These are phyloP conservation scores for Muschampia staudingeri DNA, from an alignment of 2,888 invertebrate genomes.

Conservation along the genomic window DNA sequence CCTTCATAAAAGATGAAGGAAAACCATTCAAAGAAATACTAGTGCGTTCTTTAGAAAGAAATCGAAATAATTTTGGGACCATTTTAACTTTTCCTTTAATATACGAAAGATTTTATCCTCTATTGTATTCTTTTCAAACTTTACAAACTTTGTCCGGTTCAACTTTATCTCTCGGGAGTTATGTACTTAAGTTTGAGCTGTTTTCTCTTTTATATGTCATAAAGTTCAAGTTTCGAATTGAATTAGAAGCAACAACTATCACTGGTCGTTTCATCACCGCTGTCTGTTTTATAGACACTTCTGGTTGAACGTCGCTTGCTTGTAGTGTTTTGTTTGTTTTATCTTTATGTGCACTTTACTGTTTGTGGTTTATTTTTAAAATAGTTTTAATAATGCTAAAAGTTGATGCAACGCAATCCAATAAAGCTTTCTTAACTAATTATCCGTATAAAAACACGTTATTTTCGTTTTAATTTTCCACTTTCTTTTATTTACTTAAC, in stretches of 20 bases:
- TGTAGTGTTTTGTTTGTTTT: constrained; percentile 33
- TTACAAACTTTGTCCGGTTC: neutral
- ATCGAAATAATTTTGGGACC: neutral
- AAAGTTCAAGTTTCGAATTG: constrained; percentile 45
- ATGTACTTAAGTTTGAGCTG: constrained; percentile 27
- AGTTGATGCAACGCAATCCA: neutral
- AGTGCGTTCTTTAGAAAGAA: neutral
- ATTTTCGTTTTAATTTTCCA: neutral
- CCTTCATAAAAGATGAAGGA: neutral
- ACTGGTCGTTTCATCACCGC: constrained; percentile 28
- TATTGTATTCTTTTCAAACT: constrained; percentile 2
- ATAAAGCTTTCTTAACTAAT: neutral
- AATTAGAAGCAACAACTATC: constrained; percentile 35
- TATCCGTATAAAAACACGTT: neutral
- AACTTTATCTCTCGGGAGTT: constrained; percentile 9
- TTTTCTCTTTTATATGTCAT: constrained; percentile 36
- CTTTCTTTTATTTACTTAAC: no score
- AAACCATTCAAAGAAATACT: neutral
- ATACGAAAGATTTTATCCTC: neutral
- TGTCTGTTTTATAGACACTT: constrained; percentile 41
- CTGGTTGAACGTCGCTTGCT: constrained; percentile 29
- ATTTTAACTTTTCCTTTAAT: neutral
- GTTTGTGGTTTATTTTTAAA: constrained; percentile 28
- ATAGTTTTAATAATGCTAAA: neutral
- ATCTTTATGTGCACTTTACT: constrained; percentile 23